Conservation (phyloP, 2,797 vertebrate species). For the Vireo griseus region DNA sequence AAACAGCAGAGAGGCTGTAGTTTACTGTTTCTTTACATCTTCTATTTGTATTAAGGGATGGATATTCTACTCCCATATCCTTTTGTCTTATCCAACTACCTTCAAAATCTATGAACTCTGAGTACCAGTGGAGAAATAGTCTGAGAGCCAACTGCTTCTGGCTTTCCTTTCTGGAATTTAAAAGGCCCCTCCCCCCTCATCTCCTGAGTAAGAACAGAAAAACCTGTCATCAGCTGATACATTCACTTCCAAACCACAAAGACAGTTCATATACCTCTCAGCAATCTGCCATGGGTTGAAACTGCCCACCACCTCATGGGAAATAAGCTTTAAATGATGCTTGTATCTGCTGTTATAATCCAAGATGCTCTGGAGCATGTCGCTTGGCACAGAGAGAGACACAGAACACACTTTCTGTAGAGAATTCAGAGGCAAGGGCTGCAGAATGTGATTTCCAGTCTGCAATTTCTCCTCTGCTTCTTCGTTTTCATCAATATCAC, state of each 20-base stretch:
- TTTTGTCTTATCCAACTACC: neutral
- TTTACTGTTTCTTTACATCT: neutral
- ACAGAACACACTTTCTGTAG: neutral
- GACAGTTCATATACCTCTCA: constrained; percentile 80
- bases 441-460: neutral
- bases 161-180: neutral
- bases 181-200: neutral
- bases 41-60: neutral
- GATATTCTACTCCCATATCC: neutral
- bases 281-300: constrained; percentile 87
- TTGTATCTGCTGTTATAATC: constrained; percentile 79
- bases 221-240: neutral
- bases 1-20: neutral
- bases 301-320: constrained; percentile 79
- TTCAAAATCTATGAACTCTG: neutral
- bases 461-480: constrained; percentile 43
- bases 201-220: neutral
- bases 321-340: constrained; percentile 78
- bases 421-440: neutral
- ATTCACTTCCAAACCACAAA: neutral
- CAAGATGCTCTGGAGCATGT: constrained; percentile 76
- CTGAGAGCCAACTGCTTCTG: neutral
- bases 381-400: constrained; percentile 74
- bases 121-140: neutral
- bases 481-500: constrained; percentile 59